Conservation (phyloP, 2,888 invertebrate genomes). For the Drosophila rubida region DNA sequence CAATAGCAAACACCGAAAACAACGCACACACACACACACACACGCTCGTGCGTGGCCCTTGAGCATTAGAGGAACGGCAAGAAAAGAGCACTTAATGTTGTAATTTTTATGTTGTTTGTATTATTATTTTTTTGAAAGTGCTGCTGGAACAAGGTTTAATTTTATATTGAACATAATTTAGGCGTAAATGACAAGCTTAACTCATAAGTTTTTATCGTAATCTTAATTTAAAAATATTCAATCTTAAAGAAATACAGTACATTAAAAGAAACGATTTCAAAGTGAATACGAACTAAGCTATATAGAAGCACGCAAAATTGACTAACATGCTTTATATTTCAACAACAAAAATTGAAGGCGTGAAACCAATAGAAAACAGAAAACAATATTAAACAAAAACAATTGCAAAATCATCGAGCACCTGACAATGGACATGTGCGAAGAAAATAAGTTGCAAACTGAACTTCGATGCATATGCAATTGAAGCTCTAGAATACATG, state of each 20-base stretch:
- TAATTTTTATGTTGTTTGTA: slow-evolving; percentile 76
- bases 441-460: slow-evolving; percentile 70
- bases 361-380: slow-evolving; percentile 36
- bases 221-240: slow-evolving; percentile 70
- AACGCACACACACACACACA: slow-evolving; percentile 46
- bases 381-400: background rate
- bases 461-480: slow-evolving; percentile 60
- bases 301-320: slow-evolving; percentile 68
- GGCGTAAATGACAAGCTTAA: slow-evolving; percentile 78
- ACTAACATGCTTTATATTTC: slow-evolving; percentile 57
- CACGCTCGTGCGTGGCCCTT: slow-evolving; percentile 18
- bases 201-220: slow-evolving; percentile 76
- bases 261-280: slow-evolving; percentile 38
- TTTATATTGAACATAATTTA: slow-evolving; percentile 74
- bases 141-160: slow-evolving; percentile 71
- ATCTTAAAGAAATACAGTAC: slow-evolving; percentile 62
- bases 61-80: slow-evolving; percentile 17
- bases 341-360: slow-evolving; percentile 29
- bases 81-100: slow-evolving; percentile 60
- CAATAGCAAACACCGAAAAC: background rate
- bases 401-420: slow-evolving; percentile 51
- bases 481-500: slow-evolving; percentile 60
- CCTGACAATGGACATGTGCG: slow-evolving; percentile 53
- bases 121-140: slow-evolving; percentile 69
- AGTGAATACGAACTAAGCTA: slow-evolving; percentile 64